Base-by-base conservation (phyloP, 2,888 invertebrate genomes). In the Noctua fimbriata region DNA sequence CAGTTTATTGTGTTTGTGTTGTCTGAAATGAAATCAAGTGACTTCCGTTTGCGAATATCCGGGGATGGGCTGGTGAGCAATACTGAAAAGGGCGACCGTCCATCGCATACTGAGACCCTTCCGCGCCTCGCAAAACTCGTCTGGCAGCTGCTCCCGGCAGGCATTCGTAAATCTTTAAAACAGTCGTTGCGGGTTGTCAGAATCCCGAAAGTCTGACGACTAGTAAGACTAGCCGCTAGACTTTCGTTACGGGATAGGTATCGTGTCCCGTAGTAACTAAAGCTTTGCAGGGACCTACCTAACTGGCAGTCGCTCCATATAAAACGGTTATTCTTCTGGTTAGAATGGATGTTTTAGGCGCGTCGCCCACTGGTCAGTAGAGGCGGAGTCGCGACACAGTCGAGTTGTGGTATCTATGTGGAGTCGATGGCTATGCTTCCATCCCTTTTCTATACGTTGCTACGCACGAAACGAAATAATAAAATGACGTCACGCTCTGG, bases 31-130 rank as follows among this genome's bases (percentile, higher is more conserved):
- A 16, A 60, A 49, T 77, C 78, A 28, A 32, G 10, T 41, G 18
- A 75, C 75, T 47, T 60, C 32, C 47, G 60, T 76, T 12, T 60
- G 47, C 16, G 12, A 41, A 73, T 44, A 21, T 24, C 24, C 69
- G 24, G 24, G 44, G 16, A 44, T 69, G 10, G 10, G 10, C 24
- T 73, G 2, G 18, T 21, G 21, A 44, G 21, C 14, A 24, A 44
- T 18, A 63, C 63, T 32, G 10, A 4, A 63, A 65, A 65, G 4
- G 63, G 10, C 36, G 32, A 10, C 63, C 21, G 21, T 32, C 63
- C 18, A 9, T 32, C 1, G 6, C 5, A 32, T 28, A 28, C 6
- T 28, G n/a, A 28, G 7, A 7, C 16, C 16, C 60, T 2, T 58
- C 10, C 16, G 28, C 18, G 28, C 18, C 18, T 60, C 28, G 9